Evolutionary conservation across 2,888 invertebrate species (phyloP), one percentile per base, ranked within the genome.

Genomic region (Drosophila prostipennis): DNA sequence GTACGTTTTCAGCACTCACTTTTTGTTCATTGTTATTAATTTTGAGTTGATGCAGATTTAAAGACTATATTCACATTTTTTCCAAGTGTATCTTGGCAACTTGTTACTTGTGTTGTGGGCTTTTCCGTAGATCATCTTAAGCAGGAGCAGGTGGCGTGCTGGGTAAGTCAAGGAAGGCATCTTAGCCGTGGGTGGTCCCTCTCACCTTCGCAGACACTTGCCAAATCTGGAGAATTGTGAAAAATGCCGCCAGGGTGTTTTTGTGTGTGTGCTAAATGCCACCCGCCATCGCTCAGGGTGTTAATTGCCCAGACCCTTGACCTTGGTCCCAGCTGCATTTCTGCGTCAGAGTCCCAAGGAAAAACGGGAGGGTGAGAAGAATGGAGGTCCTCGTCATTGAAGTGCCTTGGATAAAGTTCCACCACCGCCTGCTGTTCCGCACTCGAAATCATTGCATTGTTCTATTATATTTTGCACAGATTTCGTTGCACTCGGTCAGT

Each of bases 321-420:
- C 72, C 72, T 52, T 74, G 46, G 55, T 52, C 36, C 45, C 51
- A 39, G 43, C 43, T 14, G 23, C 7, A 42, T 26, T 32, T 3
- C 45, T 10, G 10, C 23, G 3, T 2, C 19, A 13, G 13, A 23
- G 23, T 11, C 7, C 11, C 4, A 1, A 29, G 45, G 45, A 45
- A 13, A 43, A 60, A 46, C 53, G 40, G 55, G 43, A 26, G 40
- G 56, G 19, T 39, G 16, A 10, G 3, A 53, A 26, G 52, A 72
- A 65, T 71, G 56, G 54, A 63, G 67, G 80, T 80, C 77, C 78
- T 72, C 72, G 71, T 70, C 52, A 56, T 54, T 85, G 78, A 77
- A 85, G 82, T 81, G 74, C 51, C 53, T 59, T 16, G 11, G 8
- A 49, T 26, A 40, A 16, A n/a, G n/a, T 40, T 39, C 36, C 52